phyloP scores from a whole-genome alignment of 2,113 vertebrate genomes.

The Glaucidium brasilianum region DNA sequence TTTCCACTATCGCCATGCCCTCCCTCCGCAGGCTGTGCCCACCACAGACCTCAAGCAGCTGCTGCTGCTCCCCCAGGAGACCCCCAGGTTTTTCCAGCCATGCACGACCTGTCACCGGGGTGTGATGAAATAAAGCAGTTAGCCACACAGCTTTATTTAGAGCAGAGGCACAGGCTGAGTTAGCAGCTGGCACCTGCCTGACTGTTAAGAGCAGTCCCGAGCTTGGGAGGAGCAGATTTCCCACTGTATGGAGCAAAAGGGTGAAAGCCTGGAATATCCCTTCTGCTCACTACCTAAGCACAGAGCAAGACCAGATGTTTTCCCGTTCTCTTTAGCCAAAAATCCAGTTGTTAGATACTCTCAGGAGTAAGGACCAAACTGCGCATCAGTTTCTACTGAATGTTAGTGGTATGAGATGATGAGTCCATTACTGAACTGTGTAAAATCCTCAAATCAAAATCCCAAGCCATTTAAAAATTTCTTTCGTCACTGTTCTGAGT shows the following conservation, averaged over 20 bases:
- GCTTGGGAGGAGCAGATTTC: background rate
- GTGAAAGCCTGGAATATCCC: background rate
- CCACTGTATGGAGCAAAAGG: background rate
- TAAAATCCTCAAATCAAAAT: background rate
- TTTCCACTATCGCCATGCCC: background rate
- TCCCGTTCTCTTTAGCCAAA: background rate
- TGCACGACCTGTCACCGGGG: background rate
- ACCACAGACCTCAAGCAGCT: background rate
- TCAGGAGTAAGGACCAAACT: background rate
- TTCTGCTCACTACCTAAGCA: background rate
- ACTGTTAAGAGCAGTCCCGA: accelerated
- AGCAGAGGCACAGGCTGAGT: background rate
- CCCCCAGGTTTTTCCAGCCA: background rate
- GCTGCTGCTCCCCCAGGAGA: background rate
- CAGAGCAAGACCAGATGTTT: background rate
- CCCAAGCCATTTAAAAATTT: background rate
- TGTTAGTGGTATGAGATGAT: background rate
- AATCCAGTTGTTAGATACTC: background rate
- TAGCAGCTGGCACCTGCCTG: background rate
- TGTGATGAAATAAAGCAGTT: background rate
- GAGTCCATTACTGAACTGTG: background rate
- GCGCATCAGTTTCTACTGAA: background rate
- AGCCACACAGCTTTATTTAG: background rate
- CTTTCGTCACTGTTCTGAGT: background rate
- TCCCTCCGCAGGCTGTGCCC: background rate